phyloP scores from a whole-genome alignment of 2,113 vertebrate species.

The Dicaeum eximium region DNA sequence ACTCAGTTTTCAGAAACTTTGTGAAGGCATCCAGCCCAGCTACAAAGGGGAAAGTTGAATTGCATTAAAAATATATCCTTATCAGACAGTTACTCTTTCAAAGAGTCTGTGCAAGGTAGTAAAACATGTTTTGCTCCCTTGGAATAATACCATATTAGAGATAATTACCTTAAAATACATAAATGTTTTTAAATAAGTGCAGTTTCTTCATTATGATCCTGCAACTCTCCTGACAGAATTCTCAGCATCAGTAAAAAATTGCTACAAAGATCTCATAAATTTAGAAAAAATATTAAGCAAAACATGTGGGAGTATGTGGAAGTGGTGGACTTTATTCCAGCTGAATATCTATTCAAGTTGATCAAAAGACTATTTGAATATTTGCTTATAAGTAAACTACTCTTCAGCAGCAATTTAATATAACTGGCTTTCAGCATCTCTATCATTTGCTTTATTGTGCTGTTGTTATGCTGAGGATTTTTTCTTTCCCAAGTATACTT shows the following conservation, averaged over 20 bases:
- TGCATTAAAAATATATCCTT: neutral
- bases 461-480: neutral
- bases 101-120: neutral
- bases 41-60: slow-evolving; percentile 37
- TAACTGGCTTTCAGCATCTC: neutral
- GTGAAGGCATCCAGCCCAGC: slow-evolving; percentile 87
- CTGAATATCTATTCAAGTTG: neutral
- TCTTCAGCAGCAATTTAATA: neutral
- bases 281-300: neutral
- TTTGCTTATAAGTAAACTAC: neutral
- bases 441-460: neutral
- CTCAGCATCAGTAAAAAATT: neutral
- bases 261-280: neutral
- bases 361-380: neutral
- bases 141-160: neutral
- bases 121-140: neutral
- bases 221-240: neutral
- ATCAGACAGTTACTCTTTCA: neutral
- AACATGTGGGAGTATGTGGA: neutral
- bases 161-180: neutral
- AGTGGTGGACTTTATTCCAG: neutral
- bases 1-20: slow-evolving; percentile 88
- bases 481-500: neutral
- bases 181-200: neutral
- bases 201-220: neutral